Conservation (phyloP, 37 sponge, comb jelly and placozoan genomes). For the Chondrosia reniformis region DNA sequence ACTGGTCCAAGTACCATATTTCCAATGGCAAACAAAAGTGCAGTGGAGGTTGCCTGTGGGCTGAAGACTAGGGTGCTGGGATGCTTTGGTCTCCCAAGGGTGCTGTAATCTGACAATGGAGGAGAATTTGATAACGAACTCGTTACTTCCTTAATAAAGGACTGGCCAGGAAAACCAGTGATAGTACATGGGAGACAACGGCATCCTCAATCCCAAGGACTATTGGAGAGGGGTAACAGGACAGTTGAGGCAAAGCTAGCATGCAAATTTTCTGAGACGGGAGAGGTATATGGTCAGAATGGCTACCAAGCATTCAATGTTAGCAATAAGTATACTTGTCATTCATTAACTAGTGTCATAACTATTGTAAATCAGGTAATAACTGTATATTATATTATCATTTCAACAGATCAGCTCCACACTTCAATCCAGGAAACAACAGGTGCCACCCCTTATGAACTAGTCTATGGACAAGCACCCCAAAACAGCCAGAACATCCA, state of each 20-base stretch:
- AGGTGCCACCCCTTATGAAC: neutral
- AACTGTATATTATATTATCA: neutral
- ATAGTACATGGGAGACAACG: neutral
- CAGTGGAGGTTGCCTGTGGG: too few relatives aligned
- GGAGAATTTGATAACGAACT: neutral
- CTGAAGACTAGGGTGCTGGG: neutral
- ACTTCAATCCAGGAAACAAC: too few relatives aligned
- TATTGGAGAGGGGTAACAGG: neutral
- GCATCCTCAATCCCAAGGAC: neutral
- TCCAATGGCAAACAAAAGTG: too few relatives aligned
- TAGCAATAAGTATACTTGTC: neutral
- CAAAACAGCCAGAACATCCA: neutral
- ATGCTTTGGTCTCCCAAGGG: neutral
- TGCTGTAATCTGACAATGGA: neutral
- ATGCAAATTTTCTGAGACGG: neutral
- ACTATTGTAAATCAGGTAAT: neutral
- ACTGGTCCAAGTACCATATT: too few relatives aligned
- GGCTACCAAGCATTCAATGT: neutral
- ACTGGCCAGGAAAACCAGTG: neutral
- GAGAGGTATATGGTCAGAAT: neutral
- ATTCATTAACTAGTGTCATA: neutral
- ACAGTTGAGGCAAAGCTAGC: neutral
- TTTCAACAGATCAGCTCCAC: neutral
- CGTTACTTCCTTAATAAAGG: neutral
- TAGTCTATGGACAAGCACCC: neutral